Evolutionary conservation across 2,888 invertebrate genomes (phyloP).

Genomic region (Ametastegia equiseti): DNA sequence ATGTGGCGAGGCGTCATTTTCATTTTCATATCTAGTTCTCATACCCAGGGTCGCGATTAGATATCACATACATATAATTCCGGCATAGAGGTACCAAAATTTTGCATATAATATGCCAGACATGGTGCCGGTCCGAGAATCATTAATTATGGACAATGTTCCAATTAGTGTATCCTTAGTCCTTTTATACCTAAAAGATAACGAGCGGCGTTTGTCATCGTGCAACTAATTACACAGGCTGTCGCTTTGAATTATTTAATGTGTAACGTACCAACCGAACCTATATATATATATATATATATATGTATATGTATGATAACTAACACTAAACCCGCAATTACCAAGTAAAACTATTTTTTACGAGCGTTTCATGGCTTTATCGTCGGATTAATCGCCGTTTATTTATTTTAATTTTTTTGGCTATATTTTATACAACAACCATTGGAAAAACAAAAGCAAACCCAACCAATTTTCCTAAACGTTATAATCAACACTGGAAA

Average conservation of each 20-base stretch:
- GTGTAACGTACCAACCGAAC: background rate
- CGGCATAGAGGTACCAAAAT: slow-evolving; percentile 50
- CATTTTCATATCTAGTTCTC: background rate
- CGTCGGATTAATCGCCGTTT: background rate
- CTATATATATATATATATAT: too few species aligned
- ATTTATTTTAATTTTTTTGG: background rate
- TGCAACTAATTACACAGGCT: slow-evolving; percentile 40
- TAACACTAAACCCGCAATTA: background rate
- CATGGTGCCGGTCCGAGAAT: slow-evolving; percentile 22
- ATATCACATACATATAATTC: background rate
- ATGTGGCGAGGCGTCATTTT: slow-evolving; percentile 27
- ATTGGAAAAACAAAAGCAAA: background rate
- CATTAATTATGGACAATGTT: slow-evolving; percentile 46
- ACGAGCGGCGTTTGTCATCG: slow-evolving; percentile 42
- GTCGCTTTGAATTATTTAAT: slow-evolving; percentile 27
- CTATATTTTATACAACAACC: background rate
- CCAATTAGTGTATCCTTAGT: slow-evolving; percentile 41
- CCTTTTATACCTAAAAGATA: slow-evolving; percentile 46
- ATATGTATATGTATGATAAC: background rate
- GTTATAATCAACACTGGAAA: background rate
- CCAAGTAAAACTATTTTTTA: background rate
- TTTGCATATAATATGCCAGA: slow-evolving; percentile 56
- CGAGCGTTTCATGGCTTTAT: background rate
- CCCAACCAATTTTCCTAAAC: background rate
- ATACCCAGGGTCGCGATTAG: background rate